A percentile compares a stretch with the other conserved stretches of the same genome.
Evolutionary conservation across 2,113 vertebrate species (phyloP).

Genomic region (Plotosus lineatus): DNA sequence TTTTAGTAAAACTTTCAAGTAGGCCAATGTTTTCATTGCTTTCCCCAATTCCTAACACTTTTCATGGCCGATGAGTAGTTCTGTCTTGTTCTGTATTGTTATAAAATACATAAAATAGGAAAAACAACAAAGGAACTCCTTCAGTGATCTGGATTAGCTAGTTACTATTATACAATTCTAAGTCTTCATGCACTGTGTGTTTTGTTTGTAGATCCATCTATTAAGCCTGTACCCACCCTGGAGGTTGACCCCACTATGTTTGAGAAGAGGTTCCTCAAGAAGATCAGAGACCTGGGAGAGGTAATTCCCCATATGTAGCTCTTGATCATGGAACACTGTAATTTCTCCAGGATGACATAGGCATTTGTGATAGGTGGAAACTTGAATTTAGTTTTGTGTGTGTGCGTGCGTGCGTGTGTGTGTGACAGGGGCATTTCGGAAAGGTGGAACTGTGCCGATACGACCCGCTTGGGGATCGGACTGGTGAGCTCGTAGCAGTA

Average conservation of each 20-base stretch:
- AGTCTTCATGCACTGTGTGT: not conserved
- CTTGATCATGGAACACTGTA: not conserved
- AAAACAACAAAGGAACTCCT: not conserved
- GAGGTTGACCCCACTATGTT: conserved; percentile 91
- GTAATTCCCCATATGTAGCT: conserved; percentile 63
- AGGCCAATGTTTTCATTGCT: no score
- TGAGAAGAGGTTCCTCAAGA: conserved; percentile 90
- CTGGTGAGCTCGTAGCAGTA: conserved; percentile 94
- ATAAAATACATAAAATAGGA: not conserved
- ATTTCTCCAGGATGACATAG: rapidly evolving
- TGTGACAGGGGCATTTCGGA: conserved; percentile 89
- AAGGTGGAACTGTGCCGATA: conserved; percentile 96
- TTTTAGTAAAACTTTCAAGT: no score
- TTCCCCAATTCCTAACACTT: no score
- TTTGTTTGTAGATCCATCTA: conserved; percentile 65
- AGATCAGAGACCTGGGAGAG: conserved; percentile 89
- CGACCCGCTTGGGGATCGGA: conserved; percentile 90
- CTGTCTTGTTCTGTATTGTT: not conserved
- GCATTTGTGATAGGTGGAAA: not conserved
- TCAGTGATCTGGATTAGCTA: not conserved
- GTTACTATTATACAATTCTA: not conserved
- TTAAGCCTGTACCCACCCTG: conserved; percentile 68
- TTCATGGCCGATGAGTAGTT: not conserved
- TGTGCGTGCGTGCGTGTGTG: conserved; percentile 11
- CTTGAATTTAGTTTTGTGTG: not conserved